phyloP scores from a whole-genome alignment of 2,888 invertebrate species.

The Eledona agricola region DNA sequence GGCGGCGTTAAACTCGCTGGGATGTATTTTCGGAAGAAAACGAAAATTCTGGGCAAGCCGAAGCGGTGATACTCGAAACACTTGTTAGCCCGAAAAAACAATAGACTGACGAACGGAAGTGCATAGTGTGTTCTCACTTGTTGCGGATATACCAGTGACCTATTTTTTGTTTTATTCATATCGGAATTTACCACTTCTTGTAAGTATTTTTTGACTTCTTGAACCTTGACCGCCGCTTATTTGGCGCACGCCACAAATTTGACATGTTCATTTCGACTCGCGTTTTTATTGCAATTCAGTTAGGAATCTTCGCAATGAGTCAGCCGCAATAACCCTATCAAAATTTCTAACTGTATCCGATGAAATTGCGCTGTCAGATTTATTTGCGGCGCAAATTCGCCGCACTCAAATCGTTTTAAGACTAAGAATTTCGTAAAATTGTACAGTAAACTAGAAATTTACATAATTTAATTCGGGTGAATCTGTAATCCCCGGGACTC shows the following conservation, averaged over 20 bases:
- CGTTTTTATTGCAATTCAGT: too few species aligned
- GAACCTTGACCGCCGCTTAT: constrained; percentile 2
- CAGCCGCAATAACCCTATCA: too few species aligned
- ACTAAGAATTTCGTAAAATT: too few species aligned
- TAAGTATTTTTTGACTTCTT: constrained; percentile 41
- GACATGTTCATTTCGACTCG: too few species aligned
- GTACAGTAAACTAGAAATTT: too few species aligned
- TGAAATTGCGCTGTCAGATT: too few species aligned
- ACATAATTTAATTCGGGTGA: too few species aligned
- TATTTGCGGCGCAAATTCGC: too few species aligned
- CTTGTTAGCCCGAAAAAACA: constrained; percentile 46
- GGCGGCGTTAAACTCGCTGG: constrained; percentile 35
- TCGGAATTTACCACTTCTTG: constrained; percentile 33
- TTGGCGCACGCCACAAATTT: constrained; percentile 31
- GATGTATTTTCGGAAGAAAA: constrained; percentile 52
- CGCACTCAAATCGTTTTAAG: too few species aligned
- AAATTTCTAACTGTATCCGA: too few species aligned
- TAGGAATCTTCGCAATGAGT: too few species aligned
- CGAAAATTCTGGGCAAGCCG: constrained; percentile 46
- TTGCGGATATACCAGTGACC: constrained; percentile 57
- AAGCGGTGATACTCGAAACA: constrained; percentile 50
- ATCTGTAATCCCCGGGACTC: too few species aligned
- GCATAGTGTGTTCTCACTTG: constrained; percentile 50
- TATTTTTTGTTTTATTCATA: constrained; percentile 44
- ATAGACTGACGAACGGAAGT: constrained; percentile 52